A percentile compares a stretch with the other conserved stretches of the same genome.
phyloP scores from a whole-genome alignment of 2,888 invertebrate genomes.

The Eudemis profundana region DNA sequence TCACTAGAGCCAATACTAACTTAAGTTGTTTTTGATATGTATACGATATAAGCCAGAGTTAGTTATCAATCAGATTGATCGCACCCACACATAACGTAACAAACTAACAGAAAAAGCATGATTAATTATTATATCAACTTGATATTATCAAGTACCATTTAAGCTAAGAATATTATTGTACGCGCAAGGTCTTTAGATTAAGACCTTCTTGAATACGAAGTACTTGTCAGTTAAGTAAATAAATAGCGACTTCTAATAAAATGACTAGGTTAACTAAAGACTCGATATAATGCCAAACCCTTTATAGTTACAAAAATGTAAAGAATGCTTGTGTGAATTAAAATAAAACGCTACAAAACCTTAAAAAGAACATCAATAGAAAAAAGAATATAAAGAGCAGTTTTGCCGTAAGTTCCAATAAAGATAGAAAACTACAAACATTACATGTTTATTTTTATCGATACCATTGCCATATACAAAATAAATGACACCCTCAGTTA shows the following conservation, averaged over 20 bases:
- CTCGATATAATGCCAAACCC: too few species aligned
- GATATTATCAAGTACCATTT: conserved; percentile 49
- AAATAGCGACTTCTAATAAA: background rate
- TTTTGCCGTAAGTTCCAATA: too few species aligned
- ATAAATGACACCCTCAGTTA: background rate
- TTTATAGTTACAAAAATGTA: too few species aligned
- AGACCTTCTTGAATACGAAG: conserved; percentile 9
- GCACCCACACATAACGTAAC: conserved; percentile 54
- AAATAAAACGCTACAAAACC: too few species aligned
- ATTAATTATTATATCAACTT: conserved; percentile 60
- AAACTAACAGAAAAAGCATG: conserved; percentile 50
- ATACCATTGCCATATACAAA: too few species aligned
- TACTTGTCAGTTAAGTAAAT: background rate
- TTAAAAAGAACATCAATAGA: too few species aligned
- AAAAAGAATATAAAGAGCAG: too few species aligned
- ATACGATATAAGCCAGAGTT: conserved; percentile 43
- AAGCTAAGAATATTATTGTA: conserved; percentile 19
- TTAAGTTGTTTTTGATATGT: conserved; percentile 22
- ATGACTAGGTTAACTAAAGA: too few species aligned
- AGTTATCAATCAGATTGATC: conserved; percentile 53
- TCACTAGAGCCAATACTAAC: background rate
- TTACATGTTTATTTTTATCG: too few species aligned
- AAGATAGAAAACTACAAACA: too few species aligned
- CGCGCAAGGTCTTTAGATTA: conserved; percentile 17
- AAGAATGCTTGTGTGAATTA: too few species aligned